Evolutionary conservation across 2,113 vertebrate genomes (phyloP).

Genomic region (Cariama cristata): DNA sequence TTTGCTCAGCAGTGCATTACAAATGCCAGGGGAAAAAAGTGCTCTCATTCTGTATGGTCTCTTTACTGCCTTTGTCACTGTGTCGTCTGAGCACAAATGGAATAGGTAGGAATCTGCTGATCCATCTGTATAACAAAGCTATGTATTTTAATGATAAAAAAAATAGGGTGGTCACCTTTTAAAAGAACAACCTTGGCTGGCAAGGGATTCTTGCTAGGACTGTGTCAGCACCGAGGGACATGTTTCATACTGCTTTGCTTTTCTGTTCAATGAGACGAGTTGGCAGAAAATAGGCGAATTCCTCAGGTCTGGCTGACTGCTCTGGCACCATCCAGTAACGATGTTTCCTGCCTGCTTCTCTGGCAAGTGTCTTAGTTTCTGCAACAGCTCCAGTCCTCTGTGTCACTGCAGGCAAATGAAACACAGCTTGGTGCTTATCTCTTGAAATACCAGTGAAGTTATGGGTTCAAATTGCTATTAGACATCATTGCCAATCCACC

Average conservation of each 20-base stretch:
- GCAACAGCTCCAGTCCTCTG: neutral
- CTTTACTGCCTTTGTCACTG: neutral
- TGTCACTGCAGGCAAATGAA: slow-evolving; percentile 1
- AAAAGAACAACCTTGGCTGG: neutral
- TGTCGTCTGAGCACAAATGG: neutral
- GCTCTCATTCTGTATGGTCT: neutral
- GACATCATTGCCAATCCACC: neutral
- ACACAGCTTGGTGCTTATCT: slow-evolving; percentile 20
- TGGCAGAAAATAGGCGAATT: slow-evolving; percentile 55
- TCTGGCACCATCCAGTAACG: neutral
- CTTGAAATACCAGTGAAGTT: neutral
- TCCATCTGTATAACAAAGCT: neutral
- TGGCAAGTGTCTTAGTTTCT: neutral
- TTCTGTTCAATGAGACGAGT: slow-evolving; percentile 3
- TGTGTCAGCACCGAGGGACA: neutral
- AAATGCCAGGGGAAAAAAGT: neutral
- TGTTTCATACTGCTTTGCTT: slow-evolving; percentile 16
- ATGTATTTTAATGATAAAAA: neutral
- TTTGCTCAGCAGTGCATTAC: neutral
- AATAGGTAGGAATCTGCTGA: neutral
- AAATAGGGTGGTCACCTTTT: neutral
- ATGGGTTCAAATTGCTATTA: neutral
- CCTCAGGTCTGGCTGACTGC: slow-evolving; percentile 11
- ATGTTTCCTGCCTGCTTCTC: slow-evolving; percentile 39
- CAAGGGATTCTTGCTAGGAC: neutral